Evolutionary conservation across 2,113 vertebrate genomes (phyloP), one percentile per base, ranked within the genome.

Genomic region (Hydrochoerus hydrochaeris): DNA sequence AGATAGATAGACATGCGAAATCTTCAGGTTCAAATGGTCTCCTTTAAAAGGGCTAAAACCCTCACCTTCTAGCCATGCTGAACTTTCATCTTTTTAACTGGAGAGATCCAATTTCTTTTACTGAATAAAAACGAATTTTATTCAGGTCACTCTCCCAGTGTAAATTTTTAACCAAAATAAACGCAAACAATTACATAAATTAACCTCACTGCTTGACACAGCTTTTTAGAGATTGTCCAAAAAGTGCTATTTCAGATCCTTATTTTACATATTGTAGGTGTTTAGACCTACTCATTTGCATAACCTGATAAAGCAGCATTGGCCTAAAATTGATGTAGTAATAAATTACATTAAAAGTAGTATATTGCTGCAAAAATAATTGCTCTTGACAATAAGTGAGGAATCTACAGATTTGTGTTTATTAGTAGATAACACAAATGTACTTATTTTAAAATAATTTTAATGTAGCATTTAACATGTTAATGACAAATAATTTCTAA

Each of bases 1-100:
- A 98, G 98, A 99, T 97, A 98, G 98, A 99, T 98, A 98, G 97
- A 96, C 91, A 97, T 92, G 88, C 97, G 98, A 98, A 98, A 98
- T 98, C 97, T 97, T 98, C 54, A 83, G 97, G 97, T 96, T 98
- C 98, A 98, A 98, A 98, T 97, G 97, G 97, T 98, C 97, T 97
- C 97, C 97, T 98, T 98, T 96, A 97, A 97, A 95, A 32, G 95
- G 60, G 92, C 88, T 94, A 88, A 97, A 97, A 95, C 32, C 28
- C 35, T 73, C 62, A 63, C 85, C 80, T 95, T 97, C 60, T 0
- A 0, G 41, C 10, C 90, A 46, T 1, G 32, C 9, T 5, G 32
- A 91, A 95, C 85, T 97, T 97, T 96, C 90, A 86, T 95, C 63
- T 91, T 95, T 96, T 85, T 82, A 92, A 90, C 60, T 44, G 46